Conservation (phyloP, 2,888 invertebrate species). For the Acleris literana region DNA sequence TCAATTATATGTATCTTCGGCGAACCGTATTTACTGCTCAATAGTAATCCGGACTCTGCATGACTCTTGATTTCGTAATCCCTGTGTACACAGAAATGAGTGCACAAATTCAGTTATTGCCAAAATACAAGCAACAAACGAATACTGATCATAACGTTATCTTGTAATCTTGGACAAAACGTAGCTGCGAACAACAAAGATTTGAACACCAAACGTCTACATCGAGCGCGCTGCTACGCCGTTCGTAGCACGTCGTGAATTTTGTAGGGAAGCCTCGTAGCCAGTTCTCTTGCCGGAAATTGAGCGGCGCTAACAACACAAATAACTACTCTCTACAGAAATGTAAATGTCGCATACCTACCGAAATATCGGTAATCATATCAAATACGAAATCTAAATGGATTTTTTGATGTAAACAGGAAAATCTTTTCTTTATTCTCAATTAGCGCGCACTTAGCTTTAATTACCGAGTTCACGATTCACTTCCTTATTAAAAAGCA, state of each 20-base stretch:
- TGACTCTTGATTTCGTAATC: no score
- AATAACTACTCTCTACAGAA: not conserved
- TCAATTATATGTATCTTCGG: no score
- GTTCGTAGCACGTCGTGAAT: conserved; percentile 22
- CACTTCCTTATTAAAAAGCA: conserved; percentile 19
- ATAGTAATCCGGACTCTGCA: no score
- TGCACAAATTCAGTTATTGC: no score
- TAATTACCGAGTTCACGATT: no score
- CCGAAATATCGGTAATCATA: no score
- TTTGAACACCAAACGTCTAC: conserved; percentile 7
- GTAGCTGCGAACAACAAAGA: not conserved
- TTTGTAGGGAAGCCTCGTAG: conserved; percentile 25
- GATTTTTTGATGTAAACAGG: not conserved
- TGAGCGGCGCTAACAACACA: not conserved
- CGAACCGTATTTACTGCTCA: no score
- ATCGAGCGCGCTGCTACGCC: conserved; percentile 18
- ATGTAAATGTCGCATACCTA: not conserved
- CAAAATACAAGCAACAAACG: no score
- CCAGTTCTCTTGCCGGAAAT: conserved; percentile 1
- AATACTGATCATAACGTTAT: no score
- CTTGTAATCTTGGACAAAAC: no score
- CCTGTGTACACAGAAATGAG: no score
- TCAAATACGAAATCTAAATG: no score
- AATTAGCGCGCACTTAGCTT: conserved; percentile 10
- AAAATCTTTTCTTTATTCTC: not conserved